Percentiles rank a stretch among this genome's conserved stretches.
These are phyloP conservation scores for Notocelia uddmanniana DNA, from an alignment of 2,888 invertebrate species.

Conservation along the genomic window DNA sequence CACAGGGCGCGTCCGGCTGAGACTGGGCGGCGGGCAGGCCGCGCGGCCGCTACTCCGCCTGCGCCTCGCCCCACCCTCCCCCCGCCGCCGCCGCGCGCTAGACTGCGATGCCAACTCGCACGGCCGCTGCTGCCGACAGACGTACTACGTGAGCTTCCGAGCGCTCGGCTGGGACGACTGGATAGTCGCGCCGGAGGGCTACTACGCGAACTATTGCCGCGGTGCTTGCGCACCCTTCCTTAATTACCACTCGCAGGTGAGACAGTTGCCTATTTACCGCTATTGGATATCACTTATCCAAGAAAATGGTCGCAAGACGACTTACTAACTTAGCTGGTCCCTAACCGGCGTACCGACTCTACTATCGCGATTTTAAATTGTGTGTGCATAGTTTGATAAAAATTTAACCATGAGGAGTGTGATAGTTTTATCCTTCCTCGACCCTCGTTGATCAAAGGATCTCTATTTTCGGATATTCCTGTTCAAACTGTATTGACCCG, in stretches of 20 bases:
- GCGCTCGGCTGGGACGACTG: slow-evolving; percentile 97
- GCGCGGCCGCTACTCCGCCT: slow-evolving; percentile 94
- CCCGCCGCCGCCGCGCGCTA: slow-evolving; percentile 92
- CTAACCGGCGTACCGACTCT: too few relatives aligned
- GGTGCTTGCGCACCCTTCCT: slow-evolving; percentile 95
- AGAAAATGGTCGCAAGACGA: too few relatives aligned
- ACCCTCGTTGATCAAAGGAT: neutral
- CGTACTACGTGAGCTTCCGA: slow-evolving; percentile 96
- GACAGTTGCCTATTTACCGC: neutral
- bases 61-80: slow-evolving; percentile 89
- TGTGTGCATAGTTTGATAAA: too few relatives aligned
- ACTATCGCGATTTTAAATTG: too few relatives aligned
- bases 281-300: too few relatives aligned
- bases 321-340: too few relatives aligned
- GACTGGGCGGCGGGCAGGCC: slow-evolving; percentile 85
- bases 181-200: slow-evolving; percentile 96
- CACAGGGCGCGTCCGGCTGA: slow-evolving; percentile 89
- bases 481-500: neutral
- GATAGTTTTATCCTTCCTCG: neutral
- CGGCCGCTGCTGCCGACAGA: slow-evolving; percentile 92
- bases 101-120: slow-evolving; percentile 89
- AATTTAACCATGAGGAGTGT: too few relatives aligned
- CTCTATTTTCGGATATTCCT: neutral
- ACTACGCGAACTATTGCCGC: slow-evolving; percentile 97
- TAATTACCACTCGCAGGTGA: slow-evolving; percentile 94